These are phyloP conservation scores for Anser cygnoides DNA, from an alignment of 2,113 vertebrate species.

Conservation along the genomic window DNA sequence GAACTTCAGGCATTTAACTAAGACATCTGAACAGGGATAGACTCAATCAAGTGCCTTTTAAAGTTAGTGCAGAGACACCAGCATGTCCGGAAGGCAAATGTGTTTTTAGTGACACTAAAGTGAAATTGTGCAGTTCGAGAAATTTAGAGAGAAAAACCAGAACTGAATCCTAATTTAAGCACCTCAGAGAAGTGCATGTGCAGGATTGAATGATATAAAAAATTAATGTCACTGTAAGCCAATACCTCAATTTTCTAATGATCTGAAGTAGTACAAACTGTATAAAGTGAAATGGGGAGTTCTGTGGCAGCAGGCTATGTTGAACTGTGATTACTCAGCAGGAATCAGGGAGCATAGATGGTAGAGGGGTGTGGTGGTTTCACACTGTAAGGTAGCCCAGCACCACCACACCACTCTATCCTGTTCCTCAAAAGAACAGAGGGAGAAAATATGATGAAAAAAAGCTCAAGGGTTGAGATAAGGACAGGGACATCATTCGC, in stretches of 20 bases:
- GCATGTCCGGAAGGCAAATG: not conserved
- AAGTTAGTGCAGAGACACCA: not conserved
- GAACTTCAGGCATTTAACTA: not conserved
- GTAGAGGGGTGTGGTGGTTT: not conserved
- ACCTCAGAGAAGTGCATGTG: not conserved
- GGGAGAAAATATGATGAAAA: not conserved
- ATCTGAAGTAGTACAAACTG: not conserved
- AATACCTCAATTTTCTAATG: not conserved
- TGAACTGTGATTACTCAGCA: not conserved
- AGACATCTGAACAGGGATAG: not conserved
- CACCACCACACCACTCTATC: not conserved
- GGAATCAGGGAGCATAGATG: not conserved
- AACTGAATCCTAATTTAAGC: not conserved
- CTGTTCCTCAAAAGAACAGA: not conserved
- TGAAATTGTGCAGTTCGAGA: not conserved
- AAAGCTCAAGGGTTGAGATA: not conserved
- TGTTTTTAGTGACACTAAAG: not conserved
- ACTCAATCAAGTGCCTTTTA: not conserved
- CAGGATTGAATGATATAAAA: not conserved
- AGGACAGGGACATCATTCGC: not conserved
- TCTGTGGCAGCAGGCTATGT: not conserved
- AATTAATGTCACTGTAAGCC: not conserved
- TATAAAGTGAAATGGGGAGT: not conserved
- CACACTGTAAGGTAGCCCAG: not conserved
- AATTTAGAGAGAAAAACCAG: not conserved